Evolutionary conservation across 2,113 vertebrate species (phyloP), one percentile per base, ranked within the genome.

Genomic region (Machaerirhynchus nigripectus): DNA sequence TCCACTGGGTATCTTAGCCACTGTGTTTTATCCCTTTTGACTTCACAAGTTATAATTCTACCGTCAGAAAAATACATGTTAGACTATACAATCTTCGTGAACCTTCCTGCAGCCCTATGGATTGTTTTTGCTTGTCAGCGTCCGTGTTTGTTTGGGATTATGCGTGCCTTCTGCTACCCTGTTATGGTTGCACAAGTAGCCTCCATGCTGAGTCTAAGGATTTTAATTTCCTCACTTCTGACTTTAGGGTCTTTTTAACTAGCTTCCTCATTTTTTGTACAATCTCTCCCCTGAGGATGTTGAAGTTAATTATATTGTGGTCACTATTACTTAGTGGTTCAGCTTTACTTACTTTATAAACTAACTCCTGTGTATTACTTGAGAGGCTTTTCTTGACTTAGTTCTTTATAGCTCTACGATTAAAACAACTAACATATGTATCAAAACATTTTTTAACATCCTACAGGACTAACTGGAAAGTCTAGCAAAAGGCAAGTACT

Each of bases 281-380:
- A 91, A 96, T 96, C 80, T 93, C 35, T 96, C 96, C 96, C 94
- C 95, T 74, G 94, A 96, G 97, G 96, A 96, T 96, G 75, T 86
- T 97, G 95, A 95, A 97, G 88, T 95, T 96, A 97, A 97, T 97
- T 97, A 97, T 96, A 96, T 88, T 97, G 97, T 97, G 97, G 97
- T 96, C 97, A 97, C 92, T 97, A 96, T 96, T 94, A 97, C 94
- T 97, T 96, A 96, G 96, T 89, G 88, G 95, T 93, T 90, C 93
- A 94, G 90, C 81, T 97, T 95, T 90, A 95, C 91, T 84, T 96
- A 95, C 83, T 95, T 95, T 86, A 94, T 96, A 96, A 96, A 96
- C 81, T 84, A 96, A 81, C 93, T 95, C 79, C 84, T 87, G 40
- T 77, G 87, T 64, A 87, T 92, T 95, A 94, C 90, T 88, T 82